Percentiles rank a stretch among this genome's conserved stretches.
These are phyloP conservation scores for Campopleginae sp. DNA, from an alignment of 2,888 invertebrate species.

Conservation along the genomic window DNA sequence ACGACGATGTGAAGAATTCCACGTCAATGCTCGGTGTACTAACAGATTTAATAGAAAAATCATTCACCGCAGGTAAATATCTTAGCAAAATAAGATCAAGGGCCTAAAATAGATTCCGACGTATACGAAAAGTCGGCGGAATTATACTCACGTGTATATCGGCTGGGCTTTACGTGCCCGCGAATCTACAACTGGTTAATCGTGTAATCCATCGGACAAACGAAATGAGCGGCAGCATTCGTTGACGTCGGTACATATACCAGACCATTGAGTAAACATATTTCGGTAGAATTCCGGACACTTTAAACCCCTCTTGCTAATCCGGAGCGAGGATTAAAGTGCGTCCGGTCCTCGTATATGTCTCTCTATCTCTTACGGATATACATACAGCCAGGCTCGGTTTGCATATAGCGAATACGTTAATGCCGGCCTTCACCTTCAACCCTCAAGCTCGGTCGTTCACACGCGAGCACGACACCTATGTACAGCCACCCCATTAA, in stretches of 20 bases:
- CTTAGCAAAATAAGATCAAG: constrained; percentile 10
- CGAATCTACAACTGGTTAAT: constrained; percentile 67
- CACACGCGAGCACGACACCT: constrained; percentile 53
- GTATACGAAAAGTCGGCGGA: constrained; percentile 8
- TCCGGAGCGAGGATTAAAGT: constrained; percentile 68
- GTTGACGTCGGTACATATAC: constrained; percentile 49
- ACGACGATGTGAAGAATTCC: not conserved
- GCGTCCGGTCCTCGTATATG: constrained; percentile 48
- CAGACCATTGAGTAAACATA: constrained; percentile 67
- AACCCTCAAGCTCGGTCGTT: constrained; percentile 53
- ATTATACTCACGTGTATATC: constrained; percentile 44
- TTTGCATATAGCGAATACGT: constrained; percentile 7
- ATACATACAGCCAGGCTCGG: not conserved
- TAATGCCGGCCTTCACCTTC: constrained; percentile 65
- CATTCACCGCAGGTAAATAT: not conserved
- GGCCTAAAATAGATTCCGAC: not conserved
- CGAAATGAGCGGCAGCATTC: constrained; percentile 63
- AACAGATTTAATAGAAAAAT: constrained; percentile 6
- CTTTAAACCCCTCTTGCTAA: constrained; percentile 67
- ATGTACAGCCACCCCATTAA: constrained; percentile 60
- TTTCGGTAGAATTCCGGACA: constrained; percentile 67
- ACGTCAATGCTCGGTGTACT: not conserved
- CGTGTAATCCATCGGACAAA: constrained; percentile 64
- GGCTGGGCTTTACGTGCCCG: constrained; percentile 59
- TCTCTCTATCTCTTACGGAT: constrained; percentile 30